These are phyloP conservation scores for Aptenodytes forsteri DNA, from an alignment of 2,113 vertebrate species.

Conservation along the genomic window DNA sequence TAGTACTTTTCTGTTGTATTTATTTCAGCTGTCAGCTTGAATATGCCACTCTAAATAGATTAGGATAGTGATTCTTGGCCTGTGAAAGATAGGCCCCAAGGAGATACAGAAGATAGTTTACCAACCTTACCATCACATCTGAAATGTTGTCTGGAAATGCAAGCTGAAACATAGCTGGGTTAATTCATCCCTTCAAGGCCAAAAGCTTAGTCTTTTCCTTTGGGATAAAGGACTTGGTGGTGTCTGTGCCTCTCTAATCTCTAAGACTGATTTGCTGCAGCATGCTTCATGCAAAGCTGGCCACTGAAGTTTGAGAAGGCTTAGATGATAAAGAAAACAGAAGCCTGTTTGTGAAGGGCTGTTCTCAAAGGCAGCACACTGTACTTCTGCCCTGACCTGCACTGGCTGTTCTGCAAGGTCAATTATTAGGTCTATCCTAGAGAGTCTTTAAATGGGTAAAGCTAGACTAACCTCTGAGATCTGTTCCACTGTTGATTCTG, in stretches of 20 bases:
- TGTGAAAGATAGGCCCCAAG: background rate
- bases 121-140: background rate
- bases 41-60: background rate
- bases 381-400: background rate
- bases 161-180: background rate
- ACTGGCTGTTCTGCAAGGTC: background rate
- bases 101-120: background rate
- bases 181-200: background rate
- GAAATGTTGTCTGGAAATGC: background rate
- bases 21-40: slow-evolving; percentile 21
- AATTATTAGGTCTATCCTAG: background rate
- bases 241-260: background rate
- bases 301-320: background rate
- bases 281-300: background rate
- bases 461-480: background rate
- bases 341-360: background rate
- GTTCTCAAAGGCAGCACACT: background rate
- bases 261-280: background rate
- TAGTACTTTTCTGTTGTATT: background rate
- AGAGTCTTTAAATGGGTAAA: background rate
- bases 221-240: background rate
- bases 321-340: background rate
- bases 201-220: background rate
- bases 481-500: background rate
- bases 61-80: background rate